These are phyloP conservation scores for Cataglyphis hispanica DNA, from an alignment of 1,140 invertebrate genomes.

Conservation along the genomic window DNA sequence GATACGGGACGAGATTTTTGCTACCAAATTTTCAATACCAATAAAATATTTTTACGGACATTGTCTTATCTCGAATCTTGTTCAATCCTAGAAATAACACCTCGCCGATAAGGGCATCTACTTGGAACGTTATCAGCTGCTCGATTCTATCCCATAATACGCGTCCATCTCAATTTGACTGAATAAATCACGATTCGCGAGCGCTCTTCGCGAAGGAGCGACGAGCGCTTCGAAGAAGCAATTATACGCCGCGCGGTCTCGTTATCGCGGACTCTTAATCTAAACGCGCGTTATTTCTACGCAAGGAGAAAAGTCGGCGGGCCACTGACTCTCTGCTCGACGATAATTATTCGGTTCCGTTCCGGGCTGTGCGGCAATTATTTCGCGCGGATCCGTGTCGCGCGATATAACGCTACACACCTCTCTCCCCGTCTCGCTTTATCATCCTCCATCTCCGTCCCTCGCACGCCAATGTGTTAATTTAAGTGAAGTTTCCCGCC, in stretches of 20 bases:
- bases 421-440: background rate
- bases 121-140: conserved; percentile 3
- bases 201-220: conserved; percentile 44
- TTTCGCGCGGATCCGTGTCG: conserved; percentile 56
- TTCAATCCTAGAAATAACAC: too few relatives aligned
- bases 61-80: too few relatives aligned
- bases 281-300: conserved; percentile 57
- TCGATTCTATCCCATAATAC: conserved; percentile 6
- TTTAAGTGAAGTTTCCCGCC: background rate
- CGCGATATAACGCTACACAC: background rate
- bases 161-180: conserved; percentile 23
- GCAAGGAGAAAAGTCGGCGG: conserved; percentile 52
- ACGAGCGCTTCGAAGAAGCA: conserved; percentile 58
- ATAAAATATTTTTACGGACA: too few relatives aligned
- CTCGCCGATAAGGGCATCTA: conserved; percentile 25
- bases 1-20: too few relatives aligned
- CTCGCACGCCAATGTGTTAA: background rate
- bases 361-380: conserved; percentile 36
- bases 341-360: conserved; percentile 53
- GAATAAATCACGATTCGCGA: conserved; percentile 56
- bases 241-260: conserved; percentile 50
- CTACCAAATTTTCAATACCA: too few relatives aligned
- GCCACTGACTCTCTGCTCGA: conserved; percentile 33
- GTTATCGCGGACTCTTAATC: conserved; percentile 53
- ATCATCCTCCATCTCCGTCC: too few relatives aligned